Evolutionary conservation across 2,888 invertebrate species (phyloP), one percentile per base, ranked within the genome.

Genomic region (Quadriops clusia): DNA sequence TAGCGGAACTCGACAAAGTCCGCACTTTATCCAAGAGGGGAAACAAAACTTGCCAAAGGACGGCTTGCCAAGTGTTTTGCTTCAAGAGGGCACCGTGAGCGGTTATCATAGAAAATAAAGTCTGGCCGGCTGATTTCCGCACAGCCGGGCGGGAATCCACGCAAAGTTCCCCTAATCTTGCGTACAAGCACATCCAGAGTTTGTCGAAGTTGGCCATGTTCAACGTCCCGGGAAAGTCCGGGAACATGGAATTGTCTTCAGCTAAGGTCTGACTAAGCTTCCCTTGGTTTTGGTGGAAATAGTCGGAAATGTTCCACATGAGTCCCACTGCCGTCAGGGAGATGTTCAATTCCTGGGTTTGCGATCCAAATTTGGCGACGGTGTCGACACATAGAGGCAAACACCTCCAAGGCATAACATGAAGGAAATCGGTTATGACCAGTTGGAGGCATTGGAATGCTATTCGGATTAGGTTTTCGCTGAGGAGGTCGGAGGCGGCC

Each of bases 261-360:
- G 75, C 72, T 37, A 86, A 63, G 11, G 80, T 78, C 32, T 72
- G 71, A 47, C 76, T 75, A 24, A 89, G 61, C 60, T 83, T 83
- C 44, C 86, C 84, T 51, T 89, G 83, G 59, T 93, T 93, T 71
- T 94, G 93, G 65, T 84, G 91, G 50, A 95, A 80, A 58, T 91
- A 94, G 64, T 97, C 97, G 0, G 94, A 91, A 50, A 97, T 93
- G 58, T 95, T 97, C 97, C 95, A 97, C 87, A 95, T 83, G 29
- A 94, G 68, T 10, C 95, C 95, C 29, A 98, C 87, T 22, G 97
- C 94, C 4, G 95, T 95, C 21, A 98, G 70, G 15, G 93, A 91
- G 53, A 97, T 94, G 63, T 98, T 98, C 30, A 97, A 68, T 61
- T 98, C 95, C 57, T 89, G 86, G 22, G 85, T 87, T 65, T 98